phyloP scores from a whole-genome alignment of 2,888 invertebrate species.

The Chloroclystis v-ata region DNA sequence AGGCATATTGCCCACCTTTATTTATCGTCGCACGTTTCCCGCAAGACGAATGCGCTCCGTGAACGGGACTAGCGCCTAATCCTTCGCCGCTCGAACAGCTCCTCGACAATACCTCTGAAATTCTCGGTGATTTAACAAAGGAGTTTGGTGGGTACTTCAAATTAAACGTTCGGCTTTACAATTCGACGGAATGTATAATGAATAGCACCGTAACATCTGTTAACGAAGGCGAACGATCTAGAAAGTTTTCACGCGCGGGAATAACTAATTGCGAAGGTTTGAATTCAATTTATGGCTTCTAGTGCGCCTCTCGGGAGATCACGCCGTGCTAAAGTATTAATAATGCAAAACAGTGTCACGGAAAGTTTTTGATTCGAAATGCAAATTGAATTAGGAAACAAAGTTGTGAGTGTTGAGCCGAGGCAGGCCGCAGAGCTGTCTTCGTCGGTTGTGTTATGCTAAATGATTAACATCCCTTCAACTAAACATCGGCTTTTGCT shows the following conservation, averaged over 20 bases:
- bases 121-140: conserved; percentile 64
- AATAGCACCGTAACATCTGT: conserved; percentile 79
- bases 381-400: conserved; percentile 76
- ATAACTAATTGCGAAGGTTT: conserved; percentile 78
- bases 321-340: conserved; percentile 74
- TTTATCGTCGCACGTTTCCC: conserved; percentile 54
- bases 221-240: conserved; percentile 79
- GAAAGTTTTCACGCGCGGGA: conserved; percentile 79
- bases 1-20: conserved; percentile 55
- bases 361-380: conserved; percentile 77
- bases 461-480: conserved; percentile 52
- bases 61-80: conserved; percentile 61
- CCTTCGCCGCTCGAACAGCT: conserved; percentile 49
- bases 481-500: conserved; percentile 26
- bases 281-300: conserved; percentile 78
- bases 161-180: conserved; percentile 78
- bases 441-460: conserved; percentile 51
- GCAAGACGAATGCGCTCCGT: conserved; percentile 54
- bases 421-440: conserved; percentile 57
- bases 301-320: conserved; percentile 74
- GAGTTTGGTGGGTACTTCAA: conserved; percentile 72
- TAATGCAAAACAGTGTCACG: conserved; percentile 79
- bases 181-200: conserved; percentile 78
- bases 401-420: conserved; percentile 65
- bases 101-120: conserved; percentile 54